Percentiles rank a stretch among this genome's conserved stretches.
phyloP scores from a whole-genome alignment of 2,888 invertebrate species.

The Polia nebulosa region DNA sequence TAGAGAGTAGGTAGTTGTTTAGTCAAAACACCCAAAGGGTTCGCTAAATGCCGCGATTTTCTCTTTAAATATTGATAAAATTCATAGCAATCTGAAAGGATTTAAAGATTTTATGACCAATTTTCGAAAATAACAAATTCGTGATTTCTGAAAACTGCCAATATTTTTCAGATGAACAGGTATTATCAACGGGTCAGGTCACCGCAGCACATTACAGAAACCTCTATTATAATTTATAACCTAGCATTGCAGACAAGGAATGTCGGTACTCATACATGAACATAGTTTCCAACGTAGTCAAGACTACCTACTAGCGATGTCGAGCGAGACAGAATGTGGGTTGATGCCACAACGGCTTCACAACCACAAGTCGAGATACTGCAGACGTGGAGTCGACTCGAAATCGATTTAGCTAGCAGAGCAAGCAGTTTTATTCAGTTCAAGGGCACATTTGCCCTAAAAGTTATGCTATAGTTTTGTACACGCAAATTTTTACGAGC shows the following conservation, averaged over 20 bases:
- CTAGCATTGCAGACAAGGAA: slow-evolving; percentile 31
- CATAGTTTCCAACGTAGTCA: slow-evolving; percentile 12
- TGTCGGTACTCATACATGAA: slow-evolving; percentile 31
- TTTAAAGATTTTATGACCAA: neutral
- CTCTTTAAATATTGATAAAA: neutral
- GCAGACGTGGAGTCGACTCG: slow-evolving; percentile 45
- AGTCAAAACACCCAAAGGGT: neutral
- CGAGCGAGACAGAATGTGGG: slow-evolving; percentile 51
- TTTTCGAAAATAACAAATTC: neutral
- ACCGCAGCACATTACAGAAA: neutral
- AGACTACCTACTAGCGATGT: slow-evolving; percentile 20
- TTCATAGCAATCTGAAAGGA: neutral
- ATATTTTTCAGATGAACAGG: too few species aligned
- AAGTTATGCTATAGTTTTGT: slow-evolving; percentile 52
- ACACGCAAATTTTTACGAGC: slow-evolving; percentile 50
- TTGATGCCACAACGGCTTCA: slow-evolving; percentile 59
- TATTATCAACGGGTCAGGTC: neutral
- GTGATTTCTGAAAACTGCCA: neutral
- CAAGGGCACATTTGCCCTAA: slow-evolving; percentile 66
- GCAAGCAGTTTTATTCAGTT: slow-evolving; percentile 63
- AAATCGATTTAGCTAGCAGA: slow-evolving; percentile 72
- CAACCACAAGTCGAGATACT: slow-evolving; percentile 47
- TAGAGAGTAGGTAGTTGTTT: neutral
- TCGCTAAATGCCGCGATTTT: too few species aligned
- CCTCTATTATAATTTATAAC: neutral